A percentile compares a stretch with the other conserved stretches of the same genome.
These are phyloP conservation scores for Lampropteryx suffumata DNA, from an alignment of 2,888 invertebrate species.

Conservation along the genomic window DNA sequence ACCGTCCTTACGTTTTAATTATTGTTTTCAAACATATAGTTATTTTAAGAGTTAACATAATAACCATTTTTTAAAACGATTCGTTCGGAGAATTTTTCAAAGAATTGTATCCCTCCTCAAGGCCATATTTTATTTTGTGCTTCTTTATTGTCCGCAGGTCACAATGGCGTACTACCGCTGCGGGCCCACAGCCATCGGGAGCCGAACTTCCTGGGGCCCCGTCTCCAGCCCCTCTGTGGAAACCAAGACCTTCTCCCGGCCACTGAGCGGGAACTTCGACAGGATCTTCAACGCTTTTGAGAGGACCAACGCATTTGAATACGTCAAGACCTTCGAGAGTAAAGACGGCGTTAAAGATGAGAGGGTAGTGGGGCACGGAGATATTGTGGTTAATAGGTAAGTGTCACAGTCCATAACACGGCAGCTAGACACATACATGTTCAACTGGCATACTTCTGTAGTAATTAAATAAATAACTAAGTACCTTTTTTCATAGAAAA, in stretches of 20 bases:
- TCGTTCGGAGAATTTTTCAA: constrained; percentile 12
- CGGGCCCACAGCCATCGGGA: constrained; percentile 74
- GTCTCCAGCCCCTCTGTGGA: constrained; percentile 67
- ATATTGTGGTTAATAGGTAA: constrained; percentile 65
- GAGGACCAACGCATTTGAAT: constrained; percentile 76
- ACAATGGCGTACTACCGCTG: constrained; percentile 75
- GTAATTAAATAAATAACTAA: too few species aligned
- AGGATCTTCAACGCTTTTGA: constrained; percentile 79
- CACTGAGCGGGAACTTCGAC: constrained; percentile 76
- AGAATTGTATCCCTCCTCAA: constrained; percentile 12
- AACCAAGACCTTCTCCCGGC: constrained; percentile 65
- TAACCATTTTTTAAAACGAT: constrained; percentile 7
- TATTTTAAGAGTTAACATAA: constrained; percentile 12
- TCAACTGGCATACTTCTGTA: too few species aligned
- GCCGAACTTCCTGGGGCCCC: constrained; percentile 83
- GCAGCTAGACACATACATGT: too few species aligned
- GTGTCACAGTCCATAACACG: too few species aligned
- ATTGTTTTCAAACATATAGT: constrained; percentile 1
- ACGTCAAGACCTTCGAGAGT: constrained; percentile 34
- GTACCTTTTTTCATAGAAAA: constrained; percentile 40
- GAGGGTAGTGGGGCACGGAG: constrained; percentile 64
- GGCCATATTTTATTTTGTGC: too few species aligned
- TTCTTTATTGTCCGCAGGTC: constrained; percentile 49
- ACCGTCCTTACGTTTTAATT: constrained; percentile 7
- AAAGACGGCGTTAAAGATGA: constrained; percentile 45